phyloP scores from a whole-genome alignment of 2,113 vertebrate genomes.

The Vimba vimba region DNA sequence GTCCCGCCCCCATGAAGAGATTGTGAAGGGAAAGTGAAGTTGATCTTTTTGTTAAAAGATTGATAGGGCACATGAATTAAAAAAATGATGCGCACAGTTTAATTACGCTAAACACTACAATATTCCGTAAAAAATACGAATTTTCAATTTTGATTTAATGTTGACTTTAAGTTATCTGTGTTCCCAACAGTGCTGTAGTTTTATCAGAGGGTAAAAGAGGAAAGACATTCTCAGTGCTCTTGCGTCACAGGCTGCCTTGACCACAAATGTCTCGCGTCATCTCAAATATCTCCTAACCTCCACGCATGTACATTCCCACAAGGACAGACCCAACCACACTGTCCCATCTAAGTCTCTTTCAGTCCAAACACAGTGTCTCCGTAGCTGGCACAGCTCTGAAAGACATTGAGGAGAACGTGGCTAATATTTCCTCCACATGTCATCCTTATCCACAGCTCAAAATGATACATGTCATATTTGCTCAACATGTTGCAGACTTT shows the following conservation, averaged over 20 bases:
- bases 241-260: conserved; percentile 45
- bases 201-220: not conserved
- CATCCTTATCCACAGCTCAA: not conserved
- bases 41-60: too few relatives aligned
- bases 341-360: not conserved
- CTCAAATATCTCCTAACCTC: conserved; percentile 38
- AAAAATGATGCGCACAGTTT: not conserved
- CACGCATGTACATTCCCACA: conserved; percentile 20
- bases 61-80: too few relatives aligned
- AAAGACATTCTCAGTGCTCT: not conserved
- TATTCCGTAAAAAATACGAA: not conserved
- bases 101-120: not conserved
- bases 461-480: not conserved
- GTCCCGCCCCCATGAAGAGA: too few relatives aligned
- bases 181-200: conserved; percentile 15
- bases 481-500: not conserved
- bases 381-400: not conserved
- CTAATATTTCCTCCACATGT: conserved; percentile 2
- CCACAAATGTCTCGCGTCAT: conserved; percentile 20
- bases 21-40: too few relatives aligned
- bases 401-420: not conserved
- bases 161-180: not conserved
- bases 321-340: conserved; percentile 16
- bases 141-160: too few relatives aligned
- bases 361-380: not conserved